Base-by-base conservation (phyloP, 2,888 invertebrate species). In the Marasmarcha lunaedactyla region DNA sequence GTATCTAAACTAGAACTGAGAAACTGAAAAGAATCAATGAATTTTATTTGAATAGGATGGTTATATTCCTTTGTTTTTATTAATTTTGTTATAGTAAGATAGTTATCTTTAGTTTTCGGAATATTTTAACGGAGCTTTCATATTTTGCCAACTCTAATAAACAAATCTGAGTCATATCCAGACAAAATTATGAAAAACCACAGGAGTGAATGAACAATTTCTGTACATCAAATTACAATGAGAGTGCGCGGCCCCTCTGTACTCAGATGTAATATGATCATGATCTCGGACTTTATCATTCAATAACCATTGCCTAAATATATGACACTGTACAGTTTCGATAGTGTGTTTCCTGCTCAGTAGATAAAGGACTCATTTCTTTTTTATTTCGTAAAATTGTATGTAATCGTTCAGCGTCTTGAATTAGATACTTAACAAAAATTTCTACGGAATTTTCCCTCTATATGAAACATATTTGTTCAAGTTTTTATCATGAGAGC, bases 111-210 rank as follows among this genome's bases (percentile, higher is more conserved):
- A 2, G 40, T 42, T 42, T 48, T 45, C 1, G 51, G 44, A 20
- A 51, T 1, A 51, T 35, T 27, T 45, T 46, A 2, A 52, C 34
- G 1, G 15, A 1, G 14, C 51, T 48, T 9, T 36, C 39, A 38
- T 39, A 41, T 37, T 41, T 45, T 1, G 30, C 30, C 26, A 50
- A 37, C 37, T 52, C 44, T 40, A 10, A 52, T 50, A 40, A 48
- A 49, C n/a, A 49, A 30, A 37, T 52, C 50, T 6, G 35, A 41
- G 34, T 52, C 46, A 44, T 52, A 52, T 4, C 45, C 43, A n/a
- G 43, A 14, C 30, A 52, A 27, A n/a, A 38, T 50, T 51, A 43
- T 51, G 50, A 40, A 52, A 52, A 6, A 52, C 36, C 3, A 54
- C 44, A 1, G 52, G 51, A 10, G 52, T 41, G 13, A 51, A 52